phyloP scores from a whole-genome alignment of 2,888 invertebrate species.

The Tubulanus polymorphus region DNA sequence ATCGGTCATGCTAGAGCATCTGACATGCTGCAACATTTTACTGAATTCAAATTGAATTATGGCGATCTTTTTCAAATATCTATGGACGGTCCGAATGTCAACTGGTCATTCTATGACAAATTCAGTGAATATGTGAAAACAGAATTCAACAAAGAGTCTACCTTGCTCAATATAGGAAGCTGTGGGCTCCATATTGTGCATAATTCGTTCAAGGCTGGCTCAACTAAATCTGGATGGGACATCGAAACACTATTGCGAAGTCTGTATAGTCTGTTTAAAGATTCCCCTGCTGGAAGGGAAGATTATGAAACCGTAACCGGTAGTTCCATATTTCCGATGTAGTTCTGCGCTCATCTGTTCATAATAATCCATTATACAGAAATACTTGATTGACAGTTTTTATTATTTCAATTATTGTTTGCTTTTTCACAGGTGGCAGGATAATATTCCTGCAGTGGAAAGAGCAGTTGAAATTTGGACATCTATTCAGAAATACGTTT shows the following conservation, averaged over 20 bases:
- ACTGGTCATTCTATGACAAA: slow-evolving; percentile 5
- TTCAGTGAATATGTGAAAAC: background rate
- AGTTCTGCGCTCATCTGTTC: too few species aligned
- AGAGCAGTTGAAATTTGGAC: slow-evolving; percentile 6
- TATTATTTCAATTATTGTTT: too few species aligned
- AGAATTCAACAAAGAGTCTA: background rate
- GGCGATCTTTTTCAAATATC: background rate
- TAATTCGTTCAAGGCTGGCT: slow-evolving; percentile 5
- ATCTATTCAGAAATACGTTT: background rate
- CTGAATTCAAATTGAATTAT: too few species aligned
- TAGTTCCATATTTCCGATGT: background rate
- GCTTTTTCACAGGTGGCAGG: slow-evolving; percentile 6
- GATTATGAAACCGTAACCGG: background rate
- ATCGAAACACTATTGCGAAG: slow-evolving; percentile 1
- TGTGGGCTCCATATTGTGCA: slow-evolving; percentile 6
- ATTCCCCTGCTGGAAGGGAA: slow-evolving; percentile 4
- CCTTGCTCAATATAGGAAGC: slow-evolving; percentile 1
- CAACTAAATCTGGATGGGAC: too few species aligned
- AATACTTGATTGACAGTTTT: too few species aligned
- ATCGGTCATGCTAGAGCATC: too few species aligned
- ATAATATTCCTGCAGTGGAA: slow-evolving; percentile 3
- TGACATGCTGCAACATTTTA: too few species aligned
- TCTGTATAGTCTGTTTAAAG: background rate
- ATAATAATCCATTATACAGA: too few species aligned
- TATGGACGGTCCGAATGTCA: slow-evolving; percentile 6